These are phyloP conservation scores for Coenonympha arcania DNA, from an alignment of 2,888 invertebrate genomes.

Conservation along the genomic window DNA sequence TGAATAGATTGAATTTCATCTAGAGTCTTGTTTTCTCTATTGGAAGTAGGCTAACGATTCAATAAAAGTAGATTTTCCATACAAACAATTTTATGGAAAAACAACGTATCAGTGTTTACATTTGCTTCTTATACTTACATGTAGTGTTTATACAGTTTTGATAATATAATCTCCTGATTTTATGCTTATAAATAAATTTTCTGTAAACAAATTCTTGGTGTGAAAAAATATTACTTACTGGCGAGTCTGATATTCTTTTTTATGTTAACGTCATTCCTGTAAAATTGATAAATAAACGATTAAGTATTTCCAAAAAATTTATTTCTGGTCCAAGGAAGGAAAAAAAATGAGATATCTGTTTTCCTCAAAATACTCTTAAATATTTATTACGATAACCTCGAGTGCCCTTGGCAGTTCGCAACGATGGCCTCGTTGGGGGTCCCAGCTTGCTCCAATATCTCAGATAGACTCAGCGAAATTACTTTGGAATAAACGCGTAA, in stretches of 20 bases:
- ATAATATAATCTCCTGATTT: not conserved
- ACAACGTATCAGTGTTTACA: constrained; percentile 24
- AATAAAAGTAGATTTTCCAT: constrained; percentile 14
- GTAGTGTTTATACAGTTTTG: constrained; percentile 1
- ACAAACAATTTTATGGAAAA: constrained; percentile 27
- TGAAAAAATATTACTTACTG: too few species aligned
- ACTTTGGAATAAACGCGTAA: not conserved
- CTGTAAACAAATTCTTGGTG: too few species aligned
- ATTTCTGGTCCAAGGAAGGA: not conserved
- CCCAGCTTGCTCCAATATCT: not conserved
- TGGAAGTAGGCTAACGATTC: constrained; percentile 18
- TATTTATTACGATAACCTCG: not conserved
- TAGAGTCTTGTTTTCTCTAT: constrained; percentile 4
- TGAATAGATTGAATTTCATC: constrained; percentile 3
- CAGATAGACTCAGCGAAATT: not conserved
- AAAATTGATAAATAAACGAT: too few species aligned
- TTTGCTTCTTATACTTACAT: not conserved
- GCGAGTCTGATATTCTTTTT: too few species aligned
- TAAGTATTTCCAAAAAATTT: too few species aligned
- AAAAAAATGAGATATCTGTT: not conserved
- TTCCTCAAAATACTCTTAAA: not conserved
- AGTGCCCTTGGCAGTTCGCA: not conserved
- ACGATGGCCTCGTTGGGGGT: not conserved
- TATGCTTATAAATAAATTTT: not conserved
- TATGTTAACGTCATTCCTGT: too few species aligned